phyloP scores from a whole-genome alignment of 1,140 invertebrate species.

The Trypoxylus dichotomus region DNA sequence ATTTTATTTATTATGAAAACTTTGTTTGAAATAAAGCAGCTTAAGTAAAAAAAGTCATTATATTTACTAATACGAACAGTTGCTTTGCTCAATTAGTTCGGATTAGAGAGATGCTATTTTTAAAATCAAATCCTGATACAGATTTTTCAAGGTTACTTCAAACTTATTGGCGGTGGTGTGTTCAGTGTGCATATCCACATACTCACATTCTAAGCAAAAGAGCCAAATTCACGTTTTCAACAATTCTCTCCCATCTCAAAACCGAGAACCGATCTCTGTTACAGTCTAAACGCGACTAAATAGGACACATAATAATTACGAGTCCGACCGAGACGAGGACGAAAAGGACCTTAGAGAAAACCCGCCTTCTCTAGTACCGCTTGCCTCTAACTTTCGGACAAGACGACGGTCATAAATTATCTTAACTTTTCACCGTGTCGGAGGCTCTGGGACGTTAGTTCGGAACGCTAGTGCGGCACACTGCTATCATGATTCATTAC shows the following conservation, averaged over 20 bases:
- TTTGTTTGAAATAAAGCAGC: too few relatives aligned
- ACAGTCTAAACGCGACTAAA: not conserved
- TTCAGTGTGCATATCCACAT: too few relatives aligned
- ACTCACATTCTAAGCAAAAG: too few relatives aligned
- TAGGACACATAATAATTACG: not conserved
- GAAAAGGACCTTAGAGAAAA: conserved; percentile 2
- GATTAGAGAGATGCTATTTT: too few relatives aligned
- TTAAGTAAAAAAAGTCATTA: too few relatives aligned
- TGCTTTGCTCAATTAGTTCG: too few relatives aligned
- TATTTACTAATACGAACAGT: too few relatives aligned
- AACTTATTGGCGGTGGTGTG: too few relatives aligned
- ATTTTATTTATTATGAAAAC: too few relatives aligned
- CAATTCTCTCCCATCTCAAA: not conserved
- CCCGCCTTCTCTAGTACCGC: not conserved
- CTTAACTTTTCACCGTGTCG: conserved; percentile 1
- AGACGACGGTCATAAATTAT: conserved; percentile 17
- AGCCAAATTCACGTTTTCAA: too few relatives aligned
- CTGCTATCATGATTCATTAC: not conserved
- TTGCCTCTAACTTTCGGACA: conserved; percentile 9
- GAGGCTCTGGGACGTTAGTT: conserved; percentile 3
- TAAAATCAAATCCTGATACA: too few relatives aligned
- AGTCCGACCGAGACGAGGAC: not conserved
- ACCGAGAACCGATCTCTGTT: not conserved
- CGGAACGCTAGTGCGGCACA: not conserved
- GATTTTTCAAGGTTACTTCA: too few relatives aligned